Evolutionary conservation across 2,888 invertebrate species (phyloP), one percentile per base, ranked within the genome.

Genomic region (Amaurobius ferox): DNA sequence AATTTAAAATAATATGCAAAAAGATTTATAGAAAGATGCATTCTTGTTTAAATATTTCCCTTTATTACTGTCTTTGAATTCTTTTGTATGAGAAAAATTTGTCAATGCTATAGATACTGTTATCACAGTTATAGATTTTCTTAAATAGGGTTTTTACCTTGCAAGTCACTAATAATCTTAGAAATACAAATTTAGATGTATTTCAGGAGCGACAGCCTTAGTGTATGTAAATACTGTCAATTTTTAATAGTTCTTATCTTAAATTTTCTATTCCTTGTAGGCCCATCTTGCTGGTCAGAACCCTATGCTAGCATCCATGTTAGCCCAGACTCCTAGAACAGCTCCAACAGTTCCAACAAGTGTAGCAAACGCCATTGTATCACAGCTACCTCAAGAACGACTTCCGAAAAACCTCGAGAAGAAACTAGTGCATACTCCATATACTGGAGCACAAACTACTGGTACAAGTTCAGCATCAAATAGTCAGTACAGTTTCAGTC

Each of bases 211-310:
- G n/a, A n/a, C n/a, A n/a, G n/a, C n/a, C n/a, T n/a, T n/a, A n/a
- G n/a, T n/a, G n/a, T n/a, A n/a, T n/a, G n/a, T n/a, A n/a, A n/a
- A n/a, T n/a, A n/a, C n/a, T n/a, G n/a, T n/a, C n/a, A n/a, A n/a
- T n/a, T n/a, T n/a, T n/a, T n/a, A n/a, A n/a, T n/a, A n/a, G n/a
- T n/a, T n/a, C n/a, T n/a, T n/a, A n/a, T n/a, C n/a, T 1, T 64
- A 16, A 9, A 23, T 23, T 35, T 35, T 1, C 1, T 28, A 62
- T 30, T 16, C 23, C 16, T 44, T 61, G 3, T 39, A 88, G 83
- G 88, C 87, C 5, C 87, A 87, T 62, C 80, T 88, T 32, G 88
- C 88, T 64, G 87, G 87, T n/a, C 88, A 88, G 13, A 88, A 88
- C 44, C 88, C 88, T 1, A 88, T 88, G 88, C 79, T 88, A 6